Conservation (phyloP, 2,113 vertebrate species). For the Choloepus hoffmanni region DNA sequence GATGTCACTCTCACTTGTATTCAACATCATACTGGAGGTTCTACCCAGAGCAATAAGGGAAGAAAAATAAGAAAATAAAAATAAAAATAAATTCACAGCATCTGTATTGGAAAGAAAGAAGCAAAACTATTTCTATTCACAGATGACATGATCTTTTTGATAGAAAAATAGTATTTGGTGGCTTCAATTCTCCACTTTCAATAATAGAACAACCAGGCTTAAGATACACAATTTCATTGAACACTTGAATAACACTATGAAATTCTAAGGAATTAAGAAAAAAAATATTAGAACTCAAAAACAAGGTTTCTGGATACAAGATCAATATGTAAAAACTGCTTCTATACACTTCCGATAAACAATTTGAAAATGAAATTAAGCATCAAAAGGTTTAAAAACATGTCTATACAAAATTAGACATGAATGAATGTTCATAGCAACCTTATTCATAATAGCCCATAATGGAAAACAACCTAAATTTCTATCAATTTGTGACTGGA, state of each 20-base stretch:
- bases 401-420: too few species aligned
- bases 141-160: too few species aligned
- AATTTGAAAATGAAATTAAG: background rate
- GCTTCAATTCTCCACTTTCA: too few species aligned
- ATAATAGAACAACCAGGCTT: background rate
- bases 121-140: background rate
- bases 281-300: background rate
- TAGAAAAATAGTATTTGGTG: too few species aligned
- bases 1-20: background rate
- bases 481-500: too few species aligned
- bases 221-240: too few species aligned
- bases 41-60: too few species aligned
- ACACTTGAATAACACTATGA: background rate
- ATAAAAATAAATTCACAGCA: background rate
- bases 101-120: background rate
- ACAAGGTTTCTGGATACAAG: background rate
- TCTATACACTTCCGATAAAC: background rate
- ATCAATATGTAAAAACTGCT: background rate
- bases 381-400: background rate
- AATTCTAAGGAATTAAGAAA: background rate
- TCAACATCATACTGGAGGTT: background rate
- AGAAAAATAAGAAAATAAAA: background rate
- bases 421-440: too few species aligned
- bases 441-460: too few species aligned
- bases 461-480: too few species aligned